Base-by-base conservation (phyloP, 2,113 vertebrate species). In the Lucifuga dentata region DNA sequence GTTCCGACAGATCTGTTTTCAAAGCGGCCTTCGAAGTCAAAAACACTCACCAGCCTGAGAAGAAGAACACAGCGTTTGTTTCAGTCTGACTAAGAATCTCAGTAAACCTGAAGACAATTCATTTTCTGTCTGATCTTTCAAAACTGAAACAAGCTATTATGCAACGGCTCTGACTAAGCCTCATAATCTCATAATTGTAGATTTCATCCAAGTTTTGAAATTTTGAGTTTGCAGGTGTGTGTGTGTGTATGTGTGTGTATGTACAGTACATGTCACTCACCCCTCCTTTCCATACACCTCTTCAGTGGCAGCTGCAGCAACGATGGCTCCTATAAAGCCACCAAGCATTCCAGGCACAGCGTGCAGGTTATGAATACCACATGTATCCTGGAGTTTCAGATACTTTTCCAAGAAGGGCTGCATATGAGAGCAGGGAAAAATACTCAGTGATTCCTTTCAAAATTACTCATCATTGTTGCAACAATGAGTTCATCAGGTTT, bases 341-440 rank as follows among this genome's bases (percentile, higher is more conserved):
- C 97, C 97, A 0, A 99, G 94, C 74, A 99, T 52, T 10, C 98
- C 98, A 0, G 98, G 98, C 46, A 98, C 73, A 5, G 92, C 98
- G 0, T 99, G 98, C 41, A 99, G 93, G 75, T 98, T 99, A 86
- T 99, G 95, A 65, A 99, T 66, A 19, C 98, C 98, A 3, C 98
- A 99, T 0, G 98, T 99, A 41, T 99, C 98, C 71, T 99, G 98
- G 64, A 99, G 90, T 33, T 91, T 94, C 13, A 99, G 52, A 32
- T 57, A 74, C 24, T 92, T 94, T 68, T 97, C 95, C 79, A 99
- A 64, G 79, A 95, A 94, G 0, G 97, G 97, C 97, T 99, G 67
- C 41, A 9, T 59, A 62, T 36, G 12, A 10, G 55, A 68, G 55
- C 1, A 50, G 20, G 32, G 11, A 33, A 3, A 29, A 7, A 7